These are phyloP conservation scores for Protodeltote pygarga DNA, from an alignment of 2,888 invertebrate genomes.

Conservation along the genomic window DNA sequence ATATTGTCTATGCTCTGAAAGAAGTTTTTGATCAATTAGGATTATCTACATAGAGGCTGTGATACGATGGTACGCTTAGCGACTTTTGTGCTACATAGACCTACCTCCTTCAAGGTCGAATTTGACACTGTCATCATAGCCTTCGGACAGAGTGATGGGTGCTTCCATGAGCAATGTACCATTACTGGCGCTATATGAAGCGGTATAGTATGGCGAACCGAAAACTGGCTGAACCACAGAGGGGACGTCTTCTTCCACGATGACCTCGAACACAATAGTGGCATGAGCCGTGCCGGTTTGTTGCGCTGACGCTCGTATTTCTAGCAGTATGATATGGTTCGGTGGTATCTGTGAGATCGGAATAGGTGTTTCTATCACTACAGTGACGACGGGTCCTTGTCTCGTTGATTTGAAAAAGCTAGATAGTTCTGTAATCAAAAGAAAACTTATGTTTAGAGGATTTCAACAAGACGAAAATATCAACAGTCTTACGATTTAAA, in stretches of 20 bases:
- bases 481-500: too few relatives aligned
- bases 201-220: too few relatives aligned
- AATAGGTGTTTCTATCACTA: constrained; percentile 30
- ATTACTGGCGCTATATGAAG: too few relatives aligned
- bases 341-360: constrained; percentile 40
- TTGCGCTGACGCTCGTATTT: constrained; percentile 43
- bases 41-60: too few relatives aligned
- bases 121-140: too few relatives aligned
- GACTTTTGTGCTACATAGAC: too few relatives aligned
- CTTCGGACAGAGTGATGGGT: too few relatives aligned
- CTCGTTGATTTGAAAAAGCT: constrained; percentile 28
- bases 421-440: constrained; percentile 31
- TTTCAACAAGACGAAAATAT: too few relatives aligned
- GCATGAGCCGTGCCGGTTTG: constrained; percentile 9
- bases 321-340: constrained; percentile 40
- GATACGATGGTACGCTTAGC: too few relatives aligned
- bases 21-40: too few relatives aligned
- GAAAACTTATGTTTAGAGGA: not conserved
- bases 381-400: constrained; percentile 23
- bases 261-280: constrained; percentile 37
- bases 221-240: not conserved
- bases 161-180: too few relatives aligned
- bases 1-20: constrained; percentile 37
- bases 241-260: constrained; percentile 9
- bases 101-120: too few relatives aligned